These are phyloP conservation scores for Cyanoderma ruficeps DNA, from an alignment of 2,113 vertebrate genomes.

Conservation along the genomic window DNA sequence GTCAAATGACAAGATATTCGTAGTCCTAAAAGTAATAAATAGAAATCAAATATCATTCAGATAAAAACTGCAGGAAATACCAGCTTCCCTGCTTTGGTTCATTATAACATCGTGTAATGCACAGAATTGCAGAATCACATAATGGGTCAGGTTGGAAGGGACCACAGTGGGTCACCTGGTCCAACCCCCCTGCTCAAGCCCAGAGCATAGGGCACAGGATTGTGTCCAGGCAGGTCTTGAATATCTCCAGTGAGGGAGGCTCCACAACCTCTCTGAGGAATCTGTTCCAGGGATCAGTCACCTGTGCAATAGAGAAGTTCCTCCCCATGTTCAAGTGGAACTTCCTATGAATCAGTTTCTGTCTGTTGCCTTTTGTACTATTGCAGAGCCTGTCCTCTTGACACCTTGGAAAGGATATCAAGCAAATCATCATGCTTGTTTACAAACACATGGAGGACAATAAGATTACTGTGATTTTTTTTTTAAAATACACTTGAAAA, in stretches of 20 bases:
- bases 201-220: not conserved
- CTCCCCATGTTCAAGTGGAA: not conserved
- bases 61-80: not conserved
- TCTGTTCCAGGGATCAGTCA: not conserved
- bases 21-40: not conserved
- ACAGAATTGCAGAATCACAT: not conserved
- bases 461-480: not conserved
- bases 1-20: not conserved
- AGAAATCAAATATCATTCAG: not conserved
- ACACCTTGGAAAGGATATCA: not conserved
- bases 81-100: not conserved
- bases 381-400: not conserved
- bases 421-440: not conserved
- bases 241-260: not conserved
- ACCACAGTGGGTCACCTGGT: not conserved
- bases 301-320: not conserved
- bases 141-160: not conserved
- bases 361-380: not conserved
- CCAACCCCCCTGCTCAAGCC: not conserved
- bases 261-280: not conserved
- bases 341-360: not conserved
- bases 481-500: not conserved
- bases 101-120: not conserved
- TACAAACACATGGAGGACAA: not conserved
- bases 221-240: not conserved